phyloP scores from a whole-genome alignment of 1,140 invertebrate species.

The Watersipora subatra region DNA sequence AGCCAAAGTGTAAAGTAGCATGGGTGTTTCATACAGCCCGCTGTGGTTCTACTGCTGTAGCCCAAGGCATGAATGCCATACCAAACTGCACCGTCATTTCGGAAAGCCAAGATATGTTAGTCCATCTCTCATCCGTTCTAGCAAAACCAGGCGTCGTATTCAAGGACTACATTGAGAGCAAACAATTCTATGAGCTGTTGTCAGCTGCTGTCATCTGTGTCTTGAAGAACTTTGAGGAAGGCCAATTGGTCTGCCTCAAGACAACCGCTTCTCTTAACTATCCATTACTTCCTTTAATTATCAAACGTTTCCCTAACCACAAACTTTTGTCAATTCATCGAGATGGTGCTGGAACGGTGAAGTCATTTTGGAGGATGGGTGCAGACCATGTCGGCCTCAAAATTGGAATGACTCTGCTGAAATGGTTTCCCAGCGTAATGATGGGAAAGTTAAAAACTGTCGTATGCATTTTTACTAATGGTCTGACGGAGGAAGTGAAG shows the following conservation, averaged over 20 bases:
- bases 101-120: neutral
- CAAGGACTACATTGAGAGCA: neutral
- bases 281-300: neutral
- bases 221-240: neutral
- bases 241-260: neutral
- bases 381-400: neutral
- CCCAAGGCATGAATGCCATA: neutral
- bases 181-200: neutral
- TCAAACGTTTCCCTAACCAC: neutral
- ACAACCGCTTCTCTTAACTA: neutral
- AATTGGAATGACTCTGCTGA: neutral
- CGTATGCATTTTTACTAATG: neutral
- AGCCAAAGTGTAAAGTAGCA: neutral
- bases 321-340: neutral
- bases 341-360: neutral
- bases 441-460: neutral
- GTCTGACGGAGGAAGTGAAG: neutral
- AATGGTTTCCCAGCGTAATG: neutral
- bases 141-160: neutral
- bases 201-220: neutral
- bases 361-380: neutral
- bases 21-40: neutral
- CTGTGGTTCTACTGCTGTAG: neutral
- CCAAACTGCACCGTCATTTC: neutral
- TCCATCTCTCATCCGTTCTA: neutral